phyloP scores from a whole-genome alignment of 2,113 vertebrate genomes.

The Pygoscelis antarcticus region DNA sequence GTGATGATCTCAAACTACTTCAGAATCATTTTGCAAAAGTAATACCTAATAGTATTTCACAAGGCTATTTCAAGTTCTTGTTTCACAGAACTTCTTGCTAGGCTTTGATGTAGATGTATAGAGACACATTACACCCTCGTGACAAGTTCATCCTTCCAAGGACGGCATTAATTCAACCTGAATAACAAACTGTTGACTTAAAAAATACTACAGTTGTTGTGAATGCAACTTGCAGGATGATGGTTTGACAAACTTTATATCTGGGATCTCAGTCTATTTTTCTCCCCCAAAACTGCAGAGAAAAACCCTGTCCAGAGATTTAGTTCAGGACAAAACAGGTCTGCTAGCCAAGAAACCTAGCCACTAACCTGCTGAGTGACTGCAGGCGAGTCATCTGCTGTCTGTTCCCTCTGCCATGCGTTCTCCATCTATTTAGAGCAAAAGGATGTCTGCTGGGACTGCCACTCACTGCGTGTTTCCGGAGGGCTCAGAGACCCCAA shows the following conservation, averaged over 20 bases:
- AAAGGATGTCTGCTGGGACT: neutral
- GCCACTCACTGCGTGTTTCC: neutral
- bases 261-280: neutral
- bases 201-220: neutral
- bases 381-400: constrained; percentile 31
- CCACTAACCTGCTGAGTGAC: constrained; percentile 14
- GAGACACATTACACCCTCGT: neutral
- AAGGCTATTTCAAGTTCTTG: neutral
- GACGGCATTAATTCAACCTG: neutral
- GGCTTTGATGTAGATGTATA: neutral
- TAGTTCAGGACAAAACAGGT: neutral
- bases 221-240: neutral
- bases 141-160: neutral
- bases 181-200: neutral
- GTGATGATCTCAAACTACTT: neutral
- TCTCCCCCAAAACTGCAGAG: neutral
- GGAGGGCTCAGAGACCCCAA: neutral
- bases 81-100: neutral
- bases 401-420: neutral
- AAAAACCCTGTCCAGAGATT: neutral
- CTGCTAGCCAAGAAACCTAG: neutral
- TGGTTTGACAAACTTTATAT: neutral
- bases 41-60: neutral
- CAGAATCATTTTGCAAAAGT: neutral
- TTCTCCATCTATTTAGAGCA: neutral